Evolutionary conservation across 2,888 invertebrate species (phyloP), one percentile per base, ranked within the genome.

Genomic region (Yponomeuta plumbellus): DNA sequence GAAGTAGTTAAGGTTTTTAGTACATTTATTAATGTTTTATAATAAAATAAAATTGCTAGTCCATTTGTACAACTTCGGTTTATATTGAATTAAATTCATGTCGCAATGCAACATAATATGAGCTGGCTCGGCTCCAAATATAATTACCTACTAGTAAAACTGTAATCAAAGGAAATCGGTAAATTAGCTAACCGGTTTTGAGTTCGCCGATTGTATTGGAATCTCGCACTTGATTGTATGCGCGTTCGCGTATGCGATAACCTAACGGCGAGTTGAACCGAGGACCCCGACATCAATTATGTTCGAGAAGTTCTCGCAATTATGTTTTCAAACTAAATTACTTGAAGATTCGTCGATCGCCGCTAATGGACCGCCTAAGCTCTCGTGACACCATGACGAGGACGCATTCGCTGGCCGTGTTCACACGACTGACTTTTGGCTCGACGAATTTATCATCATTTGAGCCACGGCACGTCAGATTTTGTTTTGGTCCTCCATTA

Each of bases 281-380:
- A 26, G 76, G 79, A 81, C 78, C 71, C 80, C 83, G 80, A 80
- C 85, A 83, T 85, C 87, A 85, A 88, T 90, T 89, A 86, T 80
- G 80, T 86, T 84, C 83, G 85, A 89, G 85, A 86, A 82, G 84
- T 85, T 86, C 86, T 82, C 81, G 87, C 87, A 89, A 90, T 91
- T 91, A 91, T 88, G 84, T 88, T 83, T 87, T 88, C 85, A 84
- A 83, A 84, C 80, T 82, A 88, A 89, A 89, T 87, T 87, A 84
- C 83, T 86, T 80, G 82, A 84, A 86, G 84, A 86, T 87, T 86
- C 83, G 82, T 81, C 78, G 80, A 82, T 84, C 84, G 80, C 66
- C 20, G 40, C 80, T 86, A 88, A 88, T 84, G 82, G 80, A 74
- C 77, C 80, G 76, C 72, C 77, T 81, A 79, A 82, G 77, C 78